phyloP scores from a whole-genome alignment of 2,888 invertebrate species.

The Stenotaenia linearis region DNA sequence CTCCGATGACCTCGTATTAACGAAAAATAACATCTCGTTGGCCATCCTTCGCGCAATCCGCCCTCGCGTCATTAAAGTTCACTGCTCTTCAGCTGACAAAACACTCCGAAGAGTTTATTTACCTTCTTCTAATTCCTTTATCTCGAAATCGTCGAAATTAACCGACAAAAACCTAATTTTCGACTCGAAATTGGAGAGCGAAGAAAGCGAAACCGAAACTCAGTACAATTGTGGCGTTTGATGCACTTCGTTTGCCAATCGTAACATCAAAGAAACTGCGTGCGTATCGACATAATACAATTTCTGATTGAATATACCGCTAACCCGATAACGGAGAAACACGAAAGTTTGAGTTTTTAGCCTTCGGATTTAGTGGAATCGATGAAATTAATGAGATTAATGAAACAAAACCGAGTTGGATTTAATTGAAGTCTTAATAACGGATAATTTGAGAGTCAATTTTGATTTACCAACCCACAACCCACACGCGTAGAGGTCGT shows the following conservation, averaged over 20 bases:
- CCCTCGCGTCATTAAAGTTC: conserved; percentile 6
- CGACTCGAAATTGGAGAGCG: not conserved
- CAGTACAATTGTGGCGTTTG: not conserved
- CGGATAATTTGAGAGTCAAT: too few species aligned
- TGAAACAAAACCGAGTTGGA: too few species aligned
- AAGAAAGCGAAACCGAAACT: not conserved
- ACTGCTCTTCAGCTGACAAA: not conserved
- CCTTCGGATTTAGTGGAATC: too few species aligned
- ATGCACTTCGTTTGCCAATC: conserved; percentile 13
- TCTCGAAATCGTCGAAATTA: not conserved
- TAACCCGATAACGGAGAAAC: not conserved
- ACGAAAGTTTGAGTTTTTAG: not conserved
- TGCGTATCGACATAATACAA: not conserved
- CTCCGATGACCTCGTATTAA: conserved; percentile 29
- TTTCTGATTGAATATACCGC: not conserved
- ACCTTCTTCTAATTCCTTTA: not conserved
- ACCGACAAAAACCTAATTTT: not conserved
- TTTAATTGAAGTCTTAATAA: too few species aligned
- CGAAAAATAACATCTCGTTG: conserved; percentile 10
- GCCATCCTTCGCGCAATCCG: not conserved
- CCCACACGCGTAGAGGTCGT: not conserved
- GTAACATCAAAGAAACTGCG: not conserved
- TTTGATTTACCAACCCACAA: too few species aligned
- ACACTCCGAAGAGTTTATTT: not conserved
- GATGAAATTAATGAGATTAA: too few species aligned